A percentile compares a stretch with the other conserved stretches of the same genome.
Evolutionary conservation across 2,113 vertebrate species (phyloP).

Genomic region (Onychostoma macrolepis): DNA sequence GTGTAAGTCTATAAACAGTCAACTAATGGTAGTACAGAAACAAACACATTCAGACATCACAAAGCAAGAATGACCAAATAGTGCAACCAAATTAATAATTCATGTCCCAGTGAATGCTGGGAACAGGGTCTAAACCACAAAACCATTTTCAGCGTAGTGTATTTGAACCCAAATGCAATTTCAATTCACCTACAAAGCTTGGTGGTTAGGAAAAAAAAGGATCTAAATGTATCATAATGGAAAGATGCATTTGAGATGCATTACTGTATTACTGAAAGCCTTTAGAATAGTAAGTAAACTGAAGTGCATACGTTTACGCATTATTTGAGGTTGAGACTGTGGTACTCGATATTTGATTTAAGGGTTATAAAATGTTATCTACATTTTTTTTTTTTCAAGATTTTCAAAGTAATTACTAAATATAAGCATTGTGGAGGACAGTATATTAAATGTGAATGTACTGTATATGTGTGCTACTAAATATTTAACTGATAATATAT

Average conservation of each 20-base stretch:
- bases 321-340: neutral
- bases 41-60: neutral
- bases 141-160: neutral
- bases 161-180: neutral
- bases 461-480: neutral
- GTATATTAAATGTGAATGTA: neutral
- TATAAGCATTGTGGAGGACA: neutral
- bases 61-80: neutral
- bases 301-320: neutral
- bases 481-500: neutral
- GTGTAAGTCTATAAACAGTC: neutral
- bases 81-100: neutral
- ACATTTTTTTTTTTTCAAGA: neutral
- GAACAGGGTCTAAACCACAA: neutral
- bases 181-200: neutral
- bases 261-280: neutral
- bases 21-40: neutral
- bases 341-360: neutral
- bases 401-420: neutral
- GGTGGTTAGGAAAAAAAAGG: too few relatives aligned
- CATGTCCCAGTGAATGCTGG: neutral
- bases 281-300: neutral
- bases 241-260: neutral
- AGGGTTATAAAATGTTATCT: neutral
- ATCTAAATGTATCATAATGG: too few relatives aligned